Evolutionary conservation across 2,797 vertebrate species (phyloP).

Genomic region (Emys orbicularis): DNA sequence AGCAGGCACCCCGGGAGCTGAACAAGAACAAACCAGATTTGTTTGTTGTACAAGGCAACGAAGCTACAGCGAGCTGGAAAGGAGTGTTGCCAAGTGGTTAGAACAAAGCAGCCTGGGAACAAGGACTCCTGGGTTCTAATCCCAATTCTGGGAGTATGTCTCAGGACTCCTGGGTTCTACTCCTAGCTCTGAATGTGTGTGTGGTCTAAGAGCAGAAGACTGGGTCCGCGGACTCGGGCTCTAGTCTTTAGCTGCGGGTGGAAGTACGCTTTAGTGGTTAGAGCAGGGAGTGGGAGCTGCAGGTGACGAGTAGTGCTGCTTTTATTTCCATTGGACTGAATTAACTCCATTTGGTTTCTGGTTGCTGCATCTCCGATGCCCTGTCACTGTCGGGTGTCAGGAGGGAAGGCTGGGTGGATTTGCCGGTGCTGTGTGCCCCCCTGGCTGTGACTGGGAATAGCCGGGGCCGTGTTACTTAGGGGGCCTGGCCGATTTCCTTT

Average conservation of each 20-base stretch:
- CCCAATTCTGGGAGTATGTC: not conserved
- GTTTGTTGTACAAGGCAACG: not conserved
- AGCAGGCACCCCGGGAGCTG: not conserved
- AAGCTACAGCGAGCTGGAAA: not conserved
- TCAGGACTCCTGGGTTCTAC: not conserved
- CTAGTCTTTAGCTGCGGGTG: too few relatives aligned
- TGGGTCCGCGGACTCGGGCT: too few relatives aligned
- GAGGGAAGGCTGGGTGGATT: not conserved
- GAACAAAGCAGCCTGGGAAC: not conserved
- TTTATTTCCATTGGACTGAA: not conserved
- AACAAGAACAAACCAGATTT: not conserved
- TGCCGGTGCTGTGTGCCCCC: not conserved
- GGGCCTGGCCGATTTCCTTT: slow-evolving; percentile 2
- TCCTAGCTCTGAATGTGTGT: too few relatives aligned
- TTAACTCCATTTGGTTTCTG: not conserved
- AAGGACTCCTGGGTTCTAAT: not conserved
- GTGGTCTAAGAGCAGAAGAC: too few relatives aligned
- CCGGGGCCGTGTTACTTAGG: not conserved
- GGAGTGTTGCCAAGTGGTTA: not conserved
- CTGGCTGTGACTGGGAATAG: not conserved
- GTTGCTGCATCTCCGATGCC: not conserved
- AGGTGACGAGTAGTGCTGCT: rapidly evolving
- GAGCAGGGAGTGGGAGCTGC: not conserved
- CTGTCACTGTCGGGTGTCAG: not conserved
- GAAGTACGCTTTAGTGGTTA: rapidly evolving